Percentiles rank a stretch among this genome's conserved stretches.
phyloP scores from a whole-genome alignment of 2,113 vertebrate genomes.

The Sapayoa aenigma region DNA sequence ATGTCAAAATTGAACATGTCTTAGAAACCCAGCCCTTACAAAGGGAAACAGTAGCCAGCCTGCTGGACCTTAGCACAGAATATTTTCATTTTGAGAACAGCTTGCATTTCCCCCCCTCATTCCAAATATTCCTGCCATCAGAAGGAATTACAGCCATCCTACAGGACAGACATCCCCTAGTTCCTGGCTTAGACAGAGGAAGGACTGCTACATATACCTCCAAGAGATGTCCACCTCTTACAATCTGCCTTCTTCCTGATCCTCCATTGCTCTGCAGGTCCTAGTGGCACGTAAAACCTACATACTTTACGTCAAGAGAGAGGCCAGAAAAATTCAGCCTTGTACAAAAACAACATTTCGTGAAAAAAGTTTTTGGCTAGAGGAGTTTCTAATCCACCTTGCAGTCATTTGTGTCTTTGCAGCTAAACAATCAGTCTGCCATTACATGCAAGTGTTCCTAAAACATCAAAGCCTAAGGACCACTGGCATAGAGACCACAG shows the following conservation, averaged over 20 bases:
- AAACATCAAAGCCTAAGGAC: not conserved
- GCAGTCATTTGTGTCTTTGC: not conserved
- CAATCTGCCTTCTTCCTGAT: not conserved
- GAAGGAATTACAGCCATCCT: not conserved
- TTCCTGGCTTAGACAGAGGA: not conserved
- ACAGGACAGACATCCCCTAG: not conserved
- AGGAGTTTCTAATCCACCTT: not conserved
- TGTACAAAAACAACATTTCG: not conserved
- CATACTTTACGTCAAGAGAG: not conserved
- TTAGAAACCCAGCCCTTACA: not conserved
- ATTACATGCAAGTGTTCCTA: not conserved
- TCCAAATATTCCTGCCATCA: not conserved
- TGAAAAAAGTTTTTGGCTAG: not conserved
- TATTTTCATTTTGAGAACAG: not conserved
- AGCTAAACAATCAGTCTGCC: not conserved
- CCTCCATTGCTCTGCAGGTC: not conserved
- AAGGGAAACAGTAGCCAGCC: not conserved
- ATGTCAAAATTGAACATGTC: not conserved
- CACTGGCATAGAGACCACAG: not conserved
- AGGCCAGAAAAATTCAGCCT: not conserved
- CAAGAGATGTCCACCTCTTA: not conserved
- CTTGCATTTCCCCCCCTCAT: not conserved
- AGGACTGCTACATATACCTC: not conserved
- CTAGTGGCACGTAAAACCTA: not conserved
- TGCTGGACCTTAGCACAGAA: not conserved